These are phyloP conservation scores for Rhinoraja longicauda DNA, from an alignment of 2,797 vertebrate species.

Conservation along the genomic window DNA sequence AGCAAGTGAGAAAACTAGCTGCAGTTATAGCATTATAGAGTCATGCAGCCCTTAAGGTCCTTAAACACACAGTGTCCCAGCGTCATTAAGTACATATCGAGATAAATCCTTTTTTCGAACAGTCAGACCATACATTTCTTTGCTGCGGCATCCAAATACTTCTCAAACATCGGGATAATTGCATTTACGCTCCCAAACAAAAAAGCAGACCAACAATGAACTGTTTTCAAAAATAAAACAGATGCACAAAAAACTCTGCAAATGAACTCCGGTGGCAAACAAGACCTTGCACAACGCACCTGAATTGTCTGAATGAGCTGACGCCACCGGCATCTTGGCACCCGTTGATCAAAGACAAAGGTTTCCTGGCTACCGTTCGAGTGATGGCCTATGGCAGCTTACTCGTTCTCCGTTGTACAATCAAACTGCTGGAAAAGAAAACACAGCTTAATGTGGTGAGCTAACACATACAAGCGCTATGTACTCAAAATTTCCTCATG, in stretches of 20 bases:
- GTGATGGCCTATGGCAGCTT: too few relatives aligned
- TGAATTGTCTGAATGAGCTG: slow-evolving; percentile 15
- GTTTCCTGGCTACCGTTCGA: background rate
- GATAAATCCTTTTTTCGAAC: too few relatives aligned
- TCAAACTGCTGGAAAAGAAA: background rate
- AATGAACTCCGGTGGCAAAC: background rate
- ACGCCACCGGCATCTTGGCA: slow-evolving; percentile 34
- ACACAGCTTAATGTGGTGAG: background rate
- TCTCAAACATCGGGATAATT: background rate
- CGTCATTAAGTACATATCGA: too few relatives aligned
- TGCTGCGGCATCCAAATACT: too few relatives aligned
- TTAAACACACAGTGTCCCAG: too few relatives aligned
- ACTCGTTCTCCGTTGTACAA: background rate
- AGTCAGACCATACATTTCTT: too few relatives aligned
- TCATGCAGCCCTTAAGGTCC: too few relatives aligned
- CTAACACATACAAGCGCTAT: background rate
- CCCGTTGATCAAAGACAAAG: background rate
- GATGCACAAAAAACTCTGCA: background rate
- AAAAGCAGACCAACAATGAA: background rate
- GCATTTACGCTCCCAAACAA: background rate
- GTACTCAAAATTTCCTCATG: background rate
- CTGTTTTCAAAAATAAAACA: background rate
- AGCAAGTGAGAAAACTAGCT: background rate
- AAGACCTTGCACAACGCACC: background rate
- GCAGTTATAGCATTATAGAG: background rate